Evolutionary conservation across 2,797 vertebrate genomes (phyloP).

Genomic region (Chaetodon trifasciatus): DNA sequence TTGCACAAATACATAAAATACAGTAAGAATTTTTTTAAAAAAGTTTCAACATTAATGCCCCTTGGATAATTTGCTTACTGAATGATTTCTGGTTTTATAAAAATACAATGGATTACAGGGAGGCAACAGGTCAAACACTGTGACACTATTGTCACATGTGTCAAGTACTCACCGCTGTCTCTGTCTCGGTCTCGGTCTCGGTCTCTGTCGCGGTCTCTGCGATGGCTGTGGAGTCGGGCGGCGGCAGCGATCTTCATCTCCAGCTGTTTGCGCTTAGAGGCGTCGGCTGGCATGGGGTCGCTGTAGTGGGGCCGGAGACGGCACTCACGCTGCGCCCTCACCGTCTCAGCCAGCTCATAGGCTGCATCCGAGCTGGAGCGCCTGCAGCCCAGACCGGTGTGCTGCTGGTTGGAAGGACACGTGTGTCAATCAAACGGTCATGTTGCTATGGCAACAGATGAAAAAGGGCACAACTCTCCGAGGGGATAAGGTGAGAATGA

Average conservation of each 20-base stretch:
- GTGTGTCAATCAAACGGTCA: slow-evolving; percentile 59
- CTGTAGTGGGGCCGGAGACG: slow-evolving; percentile 92
- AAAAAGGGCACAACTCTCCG: neutral
- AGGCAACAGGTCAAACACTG: neutral
- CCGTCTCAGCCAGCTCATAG: slow-evolving; percentile 87
- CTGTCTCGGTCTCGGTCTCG: slow-evolving; percentile 81
- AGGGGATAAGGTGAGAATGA: slow-evolving; percentile 29
- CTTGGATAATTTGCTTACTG: neutral
- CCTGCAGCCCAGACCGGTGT: slow-evolving; percentile 84
- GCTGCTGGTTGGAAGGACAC: slow-evolving; percentile 76
- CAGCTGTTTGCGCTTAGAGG: slow-evolving; percentile 92
- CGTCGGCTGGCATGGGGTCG: slow-evolving; percentile 92
- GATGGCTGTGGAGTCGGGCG: slow-evolving; percentile 88
- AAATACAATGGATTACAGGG: neutral
- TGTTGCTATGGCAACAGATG: slow-evolving; percentile 65
- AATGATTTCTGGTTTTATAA: neutral
- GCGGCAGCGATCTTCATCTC: slow-evolving; percentile 93
- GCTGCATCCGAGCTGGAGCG: slow-evolving; percentile 92
- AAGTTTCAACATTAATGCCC: neutral
- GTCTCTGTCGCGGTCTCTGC: slow-evolving; percentile 85
- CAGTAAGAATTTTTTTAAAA: too few species aligned
- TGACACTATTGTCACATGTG: too few species aligned
- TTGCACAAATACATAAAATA: too few species aligned
- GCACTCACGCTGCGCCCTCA: slow-evolving; percentile 90
- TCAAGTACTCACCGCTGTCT: slow-evolving; percentile 77